Base-by-base conservation (phyloP, 2,113 vertebrate genomes). In the Harpagus bidentatus region DNA sequence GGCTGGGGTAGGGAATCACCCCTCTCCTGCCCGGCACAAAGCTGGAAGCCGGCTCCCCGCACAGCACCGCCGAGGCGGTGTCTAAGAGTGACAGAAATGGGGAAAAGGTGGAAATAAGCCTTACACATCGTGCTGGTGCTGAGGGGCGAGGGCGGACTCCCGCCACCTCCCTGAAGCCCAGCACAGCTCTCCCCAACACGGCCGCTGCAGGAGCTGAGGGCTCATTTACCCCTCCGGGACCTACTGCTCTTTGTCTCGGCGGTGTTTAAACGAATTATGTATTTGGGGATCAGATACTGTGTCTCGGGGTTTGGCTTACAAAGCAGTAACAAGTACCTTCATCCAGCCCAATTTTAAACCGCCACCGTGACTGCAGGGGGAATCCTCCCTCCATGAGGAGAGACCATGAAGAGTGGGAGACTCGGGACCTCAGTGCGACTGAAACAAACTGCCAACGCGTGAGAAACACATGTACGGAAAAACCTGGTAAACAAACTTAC, bases 371-470 rank as follows among this genome's bases (percentile, higher is more conserved):
- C 11, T 21, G 13, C 5, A 9, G 2, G 8, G 80, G 40, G 40
- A 93, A 47, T 59, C n/a, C 16, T 70, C 32, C 38, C 13, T 61
- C 40, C 4, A 2, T 7, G 42, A 52, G 12, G 45, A 20, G 45
- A 50, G 21, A 82, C 21, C 13, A 4, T 6, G 4, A 66, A 53
- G 17, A 53, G 29, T 3, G 0, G 7, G 40, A 79, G n/a, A 61
- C 45, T 17, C 2, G 4, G 15, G 18, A 82, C 26, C 47, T 16
- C 31, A 23, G 1, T 0, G 3, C 0, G 0, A 28, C 22, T 3
- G 6, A 82, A 88, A 86, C 23, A 25, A 85, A 58, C 28, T 29
- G 25, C 45, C 38, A 86, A 36, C 1, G 7, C 3, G 0, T 5
- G 3, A 52, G 61, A 88, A 94, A 91, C 16, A 38, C 0, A 1